Evolutionary conservation across 2,797 vertebrate species (phyloP).

Genomic region (Syngnathus rostellatus): DNA sequence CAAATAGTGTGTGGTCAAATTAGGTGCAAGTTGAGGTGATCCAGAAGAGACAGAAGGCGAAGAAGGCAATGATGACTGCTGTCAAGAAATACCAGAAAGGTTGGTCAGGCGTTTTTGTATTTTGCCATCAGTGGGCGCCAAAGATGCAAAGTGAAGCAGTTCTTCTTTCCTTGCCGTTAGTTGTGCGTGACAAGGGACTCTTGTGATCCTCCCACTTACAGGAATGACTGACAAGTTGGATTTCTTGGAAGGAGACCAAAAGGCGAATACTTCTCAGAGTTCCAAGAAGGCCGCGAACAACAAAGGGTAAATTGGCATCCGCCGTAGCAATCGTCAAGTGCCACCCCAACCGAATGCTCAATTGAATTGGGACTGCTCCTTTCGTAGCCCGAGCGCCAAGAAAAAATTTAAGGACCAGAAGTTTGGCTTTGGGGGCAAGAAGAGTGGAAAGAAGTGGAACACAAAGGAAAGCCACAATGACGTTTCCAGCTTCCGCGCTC

Average conservation of each 20-base stretch:
- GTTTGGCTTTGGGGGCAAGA: slow-evolving; percentile 96
- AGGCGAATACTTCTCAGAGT: slow-evolving; percentile 31
- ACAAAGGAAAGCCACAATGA: slow-evolving; percentile 90
- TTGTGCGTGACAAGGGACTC: background rate
- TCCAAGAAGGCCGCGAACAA: slow-evolving; percentile 55
- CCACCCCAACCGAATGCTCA: background rate
- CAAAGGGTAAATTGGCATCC: slow-evolving; percentile 66
- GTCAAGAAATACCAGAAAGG: slow-evolving; percentile 98
- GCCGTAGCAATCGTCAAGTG: background rate
- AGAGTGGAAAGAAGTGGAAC: slow-evolving; percentile 91
- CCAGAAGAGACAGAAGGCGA: slow-evolving; percentile 92
- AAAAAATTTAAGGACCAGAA: slow-evolving; percentile 88
- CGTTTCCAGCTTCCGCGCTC: slow-evolving; percentile 80
- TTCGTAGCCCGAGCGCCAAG: slow-evolving; percentile 80
- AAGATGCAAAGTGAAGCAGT: background rate
- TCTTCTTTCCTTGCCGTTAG: background rate
- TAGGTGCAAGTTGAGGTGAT: slow-evolving; percentile 92
- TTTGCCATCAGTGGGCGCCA: background rate
- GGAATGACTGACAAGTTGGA: slow-evolving; percentile 96
- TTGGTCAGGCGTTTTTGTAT: slow-evolving; percentile 28
- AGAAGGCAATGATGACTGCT: slow-evolving; percentile 86
- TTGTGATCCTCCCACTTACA: slow-evolving; percentile 36
- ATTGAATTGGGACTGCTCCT: background rate
- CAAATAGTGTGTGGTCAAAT: background rate
- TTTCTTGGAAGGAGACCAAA: slow-evolving; percentile 87